Evolutionary conservation across 2,888 invertebrate genomes (phyloP).

Genomic region (Drosophila lutescens): DNA sequence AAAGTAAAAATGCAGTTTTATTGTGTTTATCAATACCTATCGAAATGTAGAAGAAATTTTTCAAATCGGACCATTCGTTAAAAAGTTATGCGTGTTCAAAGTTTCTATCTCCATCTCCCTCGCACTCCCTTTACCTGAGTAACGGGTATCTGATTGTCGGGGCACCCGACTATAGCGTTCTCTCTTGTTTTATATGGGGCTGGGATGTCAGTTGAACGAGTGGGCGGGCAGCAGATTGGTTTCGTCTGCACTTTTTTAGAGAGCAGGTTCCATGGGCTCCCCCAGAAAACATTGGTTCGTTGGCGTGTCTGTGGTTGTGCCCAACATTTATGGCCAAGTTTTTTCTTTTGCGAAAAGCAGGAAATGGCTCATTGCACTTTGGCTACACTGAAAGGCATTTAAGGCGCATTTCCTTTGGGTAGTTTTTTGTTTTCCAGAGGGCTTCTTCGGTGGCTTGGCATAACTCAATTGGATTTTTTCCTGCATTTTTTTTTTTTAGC

Average conservation of each 20-base stretch:
- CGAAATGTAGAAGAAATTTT: no score
- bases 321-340: constrained; percentile 70
- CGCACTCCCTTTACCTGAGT: no score
- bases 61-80: no score
- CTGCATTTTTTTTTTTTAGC: constrained; percentile 11
- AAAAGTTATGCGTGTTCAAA: no score
- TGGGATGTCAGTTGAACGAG: constrained; percentile 58
- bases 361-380: constrained; percentile 82
- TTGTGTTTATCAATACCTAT: no score
- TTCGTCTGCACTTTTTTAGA: constrained; percentile 64
- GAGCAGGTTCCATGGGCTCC: constrained; percentile 25
- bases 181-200: neutral
- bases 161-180: no score
- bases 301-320: constrained; percentile 73
- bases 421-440: constrained; percentile 46
- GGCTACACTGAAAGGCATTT: constrained; percentile 77
- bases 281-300: constrained; percentile 27
- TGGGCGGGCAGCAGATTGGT: constrained; percentile 70
- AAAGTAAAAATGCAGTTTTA: no score
- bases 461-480: constrained; percentile 62
- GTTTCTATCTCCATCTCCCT: no score
- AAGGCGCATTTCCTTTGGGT: constrained; percentile 73
- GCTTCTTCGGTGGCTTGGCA: constrained; percentile 45
- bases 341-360: constrained; percentile 33
- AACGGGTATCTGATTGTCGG: no score